phyloP scores from a whole-genome alignment of 2,888 invertebrate species.

The Nudaria mundana region DNA sequence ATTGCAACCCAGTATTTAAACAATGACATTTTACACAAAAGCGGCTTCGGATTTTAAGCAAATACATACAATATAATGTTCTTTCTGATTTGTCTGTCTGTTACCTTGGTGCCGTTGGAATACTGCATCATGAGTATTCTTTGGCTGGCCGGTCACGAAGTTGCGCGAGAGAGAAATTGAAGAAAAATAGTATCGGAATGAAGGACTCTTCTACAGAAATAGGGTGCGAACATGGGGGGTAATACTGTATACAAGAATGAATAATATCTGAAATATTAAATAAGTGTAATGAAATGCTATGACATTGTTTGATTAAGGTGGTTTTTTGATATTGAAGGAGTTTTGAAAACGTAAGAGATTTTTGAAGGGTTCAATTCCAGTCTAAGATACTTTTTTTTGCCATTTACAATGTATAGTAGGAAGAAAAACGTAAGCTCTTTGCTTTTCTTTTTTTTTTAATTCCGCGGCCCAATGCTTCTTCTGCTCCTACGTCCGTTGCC shows the following conservation, averaged over 20 bases:
- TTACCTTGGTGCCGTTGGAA: conserved; percentile 72
- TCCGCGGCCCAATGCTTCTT: too few relatives aligned
- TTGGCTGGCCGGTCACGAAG: conserved; percentile 52
- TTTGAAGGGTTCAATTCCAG: too few relatives aligned
- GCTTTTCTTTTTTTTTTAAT: too few relatives aligned
- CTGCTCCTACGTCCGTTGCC: too few relatives aligned
- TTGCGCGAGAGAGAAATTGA: conserved; percentile 31
- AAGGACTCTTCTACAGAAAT: conserved; percentile 41
- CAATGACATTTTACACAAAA: conserved; percentile 21
- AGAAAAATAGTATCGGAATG: conserved; percentile 17
- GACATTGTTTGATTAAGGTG: too few relatives aligned
- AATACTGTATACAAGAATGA: not conserved
- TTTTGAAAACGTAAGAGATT: too few relatives aligned
- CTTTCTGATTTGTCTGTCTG: conserved; percentile 37
- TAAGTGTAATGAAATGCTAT: too few relatives aligned
- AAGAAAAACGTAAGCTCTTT: too few relatives aligned
- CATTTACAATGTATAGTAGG: too few relatives aligned
- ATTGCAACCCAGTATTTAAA: too few relatives aligned
- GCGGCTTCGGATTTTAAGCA: conserved; percentile 32
- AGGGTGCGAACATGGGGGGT: conserved; percentile 11
- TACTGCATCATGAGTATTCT: conserved; percentile 69
- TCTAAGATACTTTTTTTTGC: too few relatives aligned
- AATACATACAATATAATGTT: conserved; percentile 29
- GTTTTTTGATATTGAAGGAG: not conserved
- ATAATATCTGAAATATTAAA: not conserved